Base-by-base conservation (phyloP, 2,797 vertebrate species). In the Phrynocephalus guinanensis region DNA sequence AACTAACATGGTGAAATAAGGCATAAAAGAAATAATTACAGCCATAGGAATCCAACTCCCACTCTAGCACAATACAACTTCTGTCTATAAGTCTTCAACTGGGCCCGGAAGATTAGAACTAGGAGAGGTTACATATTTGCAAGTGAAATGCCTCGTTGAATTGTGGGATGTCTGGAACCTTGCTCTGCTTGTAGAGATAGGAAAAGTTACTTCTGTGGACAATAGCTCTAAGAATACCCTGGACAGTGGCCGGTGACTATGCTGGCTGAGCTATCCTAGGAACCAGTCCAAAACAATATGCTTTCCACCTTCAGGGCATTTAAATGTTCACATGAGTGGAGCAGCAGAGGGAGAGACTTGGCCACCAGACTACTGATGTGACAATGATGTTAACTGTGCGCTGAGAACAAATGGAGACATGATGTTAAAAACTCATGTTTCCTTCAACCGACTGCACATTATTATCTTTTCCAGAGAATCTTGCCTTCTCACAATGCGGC, bases 1-100 rank as follows among this genome's bases (percentile, higher is more conserved):
- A 87, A 87, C 81, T 87, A 83, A 71, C 75, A 71, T 30, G 70
- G 81, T 83, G 86, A 87, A 87, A 83, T 87, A 83, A 87, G 83
- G 75, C 81, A 87, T 71, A 83, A 83, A 72, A 72, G 33, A 87
- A 87, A 79, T 82, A 83, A 87, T 87, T 87, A 83, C 79, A 87
- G 52, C 86, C 50, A 18, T 24, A 71, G 82, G 75, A 72, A 79
- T 71, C 20, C 75, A 87, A 79, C 86, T 83, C 81, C 86, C 52
- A 83, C 33, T 13, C 82, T 83, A 63, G 33, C 50, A 79, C 60
- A 78, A 73, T 56, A 3, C 11, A 60, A 38, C 48, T 66, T 83
- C 56, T n/a, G 67, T 66, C 44, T 87, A 83, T 22, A 71, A 72
- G 73, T 70, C 81, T 71, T 71, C 66, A 83, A 22, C 63, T 78